Evolutionary conservation across 2,888 invertebrate genomes (phyloP).

Genomic region (Cheiracanthium punctorium): DNA sequence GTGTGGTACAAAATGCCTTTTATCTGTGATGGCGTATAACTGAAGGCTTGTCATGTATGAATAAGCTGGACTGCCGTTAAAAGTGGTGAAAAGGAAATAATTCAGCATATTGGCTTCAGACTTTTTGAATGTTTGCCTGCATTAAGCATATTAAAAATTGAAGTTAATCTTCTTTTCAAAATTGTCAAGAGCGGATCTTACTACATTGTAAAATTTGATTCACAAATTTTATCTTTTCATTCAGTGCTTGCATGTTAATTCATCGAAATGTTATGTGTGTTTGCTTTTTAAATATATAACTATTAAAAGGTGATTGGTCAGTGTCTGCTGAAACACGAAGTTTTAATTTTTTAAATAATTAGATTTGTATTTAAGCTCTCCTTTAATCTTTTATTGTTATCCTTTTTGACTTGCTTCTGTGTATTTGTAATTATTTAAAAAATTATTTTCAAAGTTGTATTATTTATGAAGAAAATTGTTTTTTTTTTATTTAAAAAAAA

Average conservation of each 20-base stretch:
- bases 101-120: too few species aligned
- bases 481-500: not conserved
- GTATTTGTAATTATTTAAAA: not conserved
- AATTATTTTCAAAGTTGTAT: not conserved
- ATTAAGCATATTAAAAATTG: too few species aligned
- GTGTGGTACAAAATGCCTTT: slow-evolving; percentile 1
- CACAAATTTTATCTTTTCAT: too few species aligned
- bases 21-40: not conserved
- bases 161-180: too few species aligned
- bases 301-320: slow-evolving; percentile 63
- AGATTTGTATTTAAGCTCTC: not conserved
- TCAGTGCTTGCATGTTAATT: too few species aligned
- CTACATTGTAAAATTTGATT: too few species aligned
- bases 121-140: too few species aligned
- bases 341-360: slow-evolving; percentile 9
- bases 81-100: too few species aligned
- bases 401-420: not conserved
- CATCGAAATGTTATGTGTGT: not conserved
- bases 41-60: too few species aligned
- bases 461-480: not conserved
- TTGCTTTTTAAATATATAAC: slow-evolving; percentile 56
- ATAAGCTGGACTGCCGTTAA: too few species aligned
- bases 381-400: not conserved
- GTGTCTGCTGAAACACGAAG: not conserved
- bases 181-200: too few species aligned